Base-by-base conservation (phyloP, 2,797 vertebrate species). In the Ptychobarbus kaznakovi region DNA sequence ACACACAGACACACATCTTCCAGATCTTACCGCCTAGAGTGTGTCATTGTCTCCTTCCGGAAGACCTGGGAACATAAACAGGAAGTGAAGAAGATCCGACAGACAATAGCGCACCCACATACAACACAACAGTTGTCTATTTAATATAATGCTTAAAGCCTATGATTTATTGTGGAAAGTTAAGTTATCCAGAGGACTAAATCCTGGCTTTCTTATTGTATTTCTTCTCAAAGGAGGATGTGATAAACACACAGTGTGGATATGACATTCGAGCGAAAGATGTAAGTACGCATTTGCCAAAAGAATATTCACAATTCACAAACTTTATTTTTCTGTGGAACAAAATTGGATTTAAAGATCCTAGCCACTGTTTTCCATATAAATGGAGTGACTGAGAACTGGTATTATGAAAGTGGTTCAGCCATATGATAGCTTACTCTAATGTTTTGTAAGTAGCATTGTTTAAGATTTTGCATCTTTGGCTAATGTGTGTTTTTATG, bases 201-300 rank as follows among this genome's bases (percentile, higher is more conserved):
- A 11, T 74, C 12, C 83, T 65, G 22, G 6, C 56, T 46, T 72
- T 35, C 16, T 56, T 18, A 6, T 13, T 72, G 53, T 90, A 87
- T 89, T 35, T 90, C 32, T 91, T 81, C 91, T 87, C 81, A 10
- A 93, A 99, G 98, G 98, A 99, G 92, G 98, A 99, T 73, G 98
- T 99, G 90, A 99, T 99, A 93, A 99, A 99, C 93, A 99, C 98
- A 74, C 98, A 99, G 90, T 99, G 98, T 94, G 98, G 98, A 90
- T 99, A 99, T 0, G 98, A 99, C 92, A 96, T 99, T 86, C 95
- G 98, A 91, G 97, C 96, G 74, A 99, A 99, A 95, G 91, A 95
- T 86, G 98, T 99, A 94, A 98, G 97, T 93, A 85, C 6, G 42
- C 38, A 81, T 51, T 51, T 28, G 16, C 12, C 20, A 32, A n/a